Evolutionary conservation across 2,113 vertebrate species (phyloP).

Genomic region (Xenopus borealis): DNA sequence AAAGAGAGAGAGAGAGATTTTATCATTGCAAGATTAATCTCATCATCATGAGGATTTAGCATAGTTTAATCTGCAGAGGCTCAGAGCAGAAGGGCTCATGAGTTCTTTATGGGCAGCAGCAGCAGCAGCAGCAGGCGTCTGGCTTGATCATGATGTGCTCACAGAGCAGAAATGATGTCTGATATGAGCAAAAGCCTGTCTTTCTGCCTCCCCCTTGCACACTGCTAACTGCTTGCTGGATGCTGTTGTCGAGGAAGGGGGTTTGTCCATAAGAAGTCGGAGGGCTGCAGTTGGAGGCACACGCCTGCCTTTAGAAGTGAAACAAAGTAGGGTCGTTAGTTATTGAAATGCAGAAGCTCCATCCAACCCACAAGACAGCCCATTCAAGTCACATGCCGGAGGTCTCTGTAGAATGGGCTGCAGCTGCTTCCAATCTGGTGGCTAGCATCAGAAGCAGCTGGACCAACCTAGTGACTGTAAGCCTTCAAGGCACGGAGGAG

Average conservation of each 20-base stretch:
- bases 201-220: constrained; percentile 32
- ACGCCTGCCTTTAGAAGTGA: constrained; percentile 74
- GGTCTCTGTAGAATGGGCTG: constrained; percentile 75
- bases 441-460: constrained; percentile 70
- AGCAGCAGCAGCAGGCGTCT: constrained; percentile 48
- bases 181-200: constrained; percentile 59
- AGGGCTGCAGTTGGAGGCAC: constrained; percentile 81
- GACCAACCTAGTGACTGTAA: constrained; percentile 60
- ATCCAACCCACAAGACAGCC: constrained; percentile 67
- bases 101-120: constrained; percentile 52
- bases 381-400: constrained; percentile 77
- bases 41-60: constrained; percentile 60
- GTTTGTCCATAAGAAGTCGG: constrained; percentile 53
- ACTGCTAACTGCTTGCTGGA: constrained; percentile 49
- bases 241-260: constrained; percentile 44
- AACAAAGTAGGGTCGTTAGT: constrained; percentile 67
- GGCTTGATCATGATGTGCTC: constrained; percentile 36
- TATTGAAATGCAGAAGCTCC: constrained; percentile 76
- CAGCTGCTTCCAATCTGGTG: constrained; percentile 74
- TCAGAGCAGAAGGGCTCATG: constrained; percentile 55
- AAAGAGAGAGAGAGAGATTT: constrained; percentile 19
- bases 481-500: constrained; percentile 58
- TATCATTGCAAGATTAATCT: constrained; percentile 62
- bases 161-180: constrained; percentile 60
- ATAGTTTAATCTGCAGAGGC: constrained; percentile 63